Evolutionary conservation across 1,140 invertebrate species (phyloP), one percentile per base, ranked within the genome.

Genomic region (Papilio machaon): DNA sequence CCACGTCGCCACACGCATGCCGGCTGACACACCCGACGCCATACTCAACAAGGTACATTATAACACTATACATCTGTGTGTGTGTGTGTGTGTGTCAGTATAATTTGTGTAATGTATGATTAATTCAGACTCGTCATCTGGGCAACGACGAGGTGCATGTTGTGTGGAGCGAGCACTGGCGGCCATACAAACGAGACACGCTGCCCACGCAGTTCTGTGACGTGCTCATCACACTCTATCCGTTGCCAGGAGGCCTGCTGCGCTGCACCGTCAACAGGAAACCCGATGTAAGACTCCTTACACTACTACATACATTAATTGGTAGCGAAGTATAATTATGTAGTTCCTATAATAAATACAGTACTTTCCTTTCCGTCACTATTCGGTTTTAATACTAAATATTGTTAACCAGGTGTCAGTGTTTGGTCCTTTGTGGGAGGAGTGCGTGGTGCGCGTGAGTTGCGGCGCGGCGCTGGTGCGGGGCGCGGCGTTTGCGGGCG

Each of bases 141-240:
- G 99, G 99, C 64, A 99, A 99, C 94, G 99, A 99, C 95, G 99
- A 99, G 95, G 98, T 99, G 52, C 99, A 99, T 90, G 99, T 99
- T 82, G 98, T 99, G 17, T 99, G 99, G 99, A 99, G 98, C 30
- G 99, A 99, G 92, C 99, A 99, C 93, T 96, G 96, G 91, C 95
- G 99, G 78, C 98, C 99, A 90, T 99, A 99, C 95, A 96, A 99
- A 80, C 96, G 99, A 58, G 99, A 99, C 87, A 99, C 99, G 82
- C 98, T 99, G 91, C 98, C 99, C 35, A 99, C 99, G 17, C 99
- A 99, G 95, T 99, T 99, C 95, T 99, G 99, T 92, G 99, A 99
- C 95, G 98, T 99, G 74, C 96, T 99, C 9, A 99, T 99, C 90
- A 98, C 98, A 11, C 98, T 99, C 86, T 99, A 99, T 96, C 99